Evolutionary conservation across 2,113 vertebrate species (phyloP), one percentile per base, ranked within the genome.

Genomic region (Megaptera novaeangliae): DNA sequence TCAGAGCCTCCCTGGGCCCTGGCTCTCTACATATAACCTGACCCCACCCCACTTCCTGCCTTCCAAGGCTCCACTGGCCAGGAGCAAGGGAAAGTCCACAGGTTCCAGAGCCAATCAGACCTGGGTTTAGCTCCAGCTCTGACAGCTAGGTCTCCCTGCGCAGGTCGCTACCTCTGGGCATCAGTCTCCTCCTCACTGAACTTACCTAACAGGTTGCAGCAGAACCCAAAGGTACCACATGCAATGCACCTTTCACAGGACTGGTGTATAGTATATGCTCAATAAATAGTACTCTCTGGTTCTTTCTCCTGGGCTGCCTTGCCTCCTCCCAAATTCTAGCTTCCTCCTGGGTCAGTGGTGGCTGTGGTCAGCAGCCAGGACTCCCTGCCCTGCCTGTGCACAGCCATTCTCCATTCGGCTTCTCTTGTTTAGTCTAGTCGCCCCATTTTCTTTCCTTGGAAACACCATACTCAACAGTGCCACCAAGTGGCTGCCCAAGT

Each of bases 1-100:
- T 97, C 91, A 97, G 97, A 95, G 86, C 39, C 41, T 44, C 29
- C 55, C 39, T 14, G 46, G 55, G 55, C 52, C 55, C 61, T 13
- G 69, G 39, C 21, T 66, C 29, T 52, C 88, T 20, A 12, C 8
- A 36, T 2, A 39, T 0, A 80, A 44, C 34, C 52, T 78, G 3
- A 7, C 80, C 29, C 8, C 34, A 14, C 13, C 52, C 63, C 4
- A n/a, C 23, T 74, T 69, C n/a, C 31, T 34, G 87, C 31, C 80
- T 87, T 81, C 71, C 63, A 25, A 63, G 59, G 27, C 1, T 61
- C 44, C 8, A 3, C 1, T 31, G 49, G 39, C 63, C 52, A 61
- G 29, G 49, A 41, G 3, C 80, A 81, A 72, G 12, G 49, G 34
- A 55, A 80, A 72, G 72, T 44, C 59, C 36, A 46, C 25, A 29